A percentile compares a stretch with the other conserved stretches of the same genome.
These are phyloP conservation scores for Diabrotica undecimpunctata DNA, from an alignment of 1,140 invertebrate genomes.

Conservation along the genomic window DNA sequence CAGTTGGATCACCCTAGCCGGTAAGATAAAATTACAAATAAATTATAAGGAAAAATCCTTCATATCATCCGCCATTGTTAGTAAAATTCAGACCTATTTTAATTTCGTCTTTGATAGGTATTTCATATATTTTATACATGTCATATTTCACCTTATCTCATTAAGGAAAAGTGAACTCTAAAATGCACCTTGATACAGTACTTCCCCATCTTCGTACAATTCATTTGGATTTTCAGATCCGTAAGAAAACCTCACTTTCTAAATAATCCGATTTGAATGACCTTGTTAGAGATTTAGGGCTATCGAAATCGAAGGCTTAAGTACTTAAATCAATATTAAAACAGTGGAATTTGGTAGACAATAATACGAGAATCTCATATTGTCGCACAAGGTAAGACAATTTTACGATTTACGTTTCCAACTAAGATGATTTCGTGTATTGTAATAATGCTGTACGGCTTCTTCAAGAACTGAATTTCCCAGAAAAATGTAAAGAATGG, in stretches of 20 bases:
- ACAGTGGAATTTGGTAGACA: neutral
- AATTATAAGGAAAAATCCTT: too few species aligned
- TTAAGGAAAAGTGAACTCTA: too few species aligned
- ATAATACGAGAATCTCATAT: conserved; percentile 5
- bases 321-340: conserved; percentile 14
- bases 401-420: conserved; percentile 16
- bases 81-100: too few species aligned
- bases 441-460: conserved; percentile 14
- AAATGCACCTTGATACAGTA: too few species aligned
- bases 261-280: conserved; percentile 5
- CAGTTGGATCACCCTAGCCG: too few species aligned
- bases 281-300: neutral
- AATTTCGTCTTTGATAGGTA: too few species aligned
- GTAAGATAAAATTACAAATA: too few species aligned
- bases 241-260: conserved; percentile 4
- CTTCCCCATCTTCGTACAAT: neutral
- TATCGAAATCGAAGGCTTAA: conserved; percentile 6
- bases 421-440: conserved; percentile 17
- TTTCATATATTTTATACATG: too few species aligned
- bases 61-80: too few species aligned
- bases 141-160: too few species aligned
- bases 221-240: neutral
- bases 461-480: conserved; percentile 19
- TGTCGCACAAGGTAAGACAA: neutral
- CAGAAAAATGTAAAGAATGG: conserved; percentile 10